A percentile compares a stretch with the other conserved stretches of the same genome.
Evolutionary conservation across 2,797 vertebrate species (phyloP).

Genomic region (Rhinella marina): DNA sequence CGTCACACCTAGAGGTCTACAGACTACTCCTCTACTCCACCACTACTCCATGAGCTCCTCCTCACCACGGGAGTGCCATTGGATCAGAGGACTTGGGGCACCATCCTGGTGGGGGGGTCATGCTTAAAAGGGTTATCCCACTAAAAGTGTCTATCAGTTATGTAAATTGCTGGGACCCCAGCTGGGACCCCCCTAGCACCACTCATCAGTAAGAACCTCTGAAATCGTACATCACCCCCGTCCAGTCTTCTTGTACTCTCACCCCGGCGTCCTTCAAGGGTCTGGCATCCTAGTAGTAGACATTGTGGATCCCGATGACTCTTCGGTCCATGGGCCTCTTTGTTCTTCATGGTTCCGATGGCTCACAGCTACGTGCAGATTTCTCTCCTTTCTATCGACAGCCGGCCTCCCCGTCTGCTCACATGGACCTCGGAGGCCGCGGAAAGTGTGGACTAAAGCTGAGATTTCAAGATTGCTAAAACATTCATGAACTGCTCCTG

Average conservation of each 20-base stretch:
- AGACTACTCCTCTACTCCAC: too few relatives aligned
- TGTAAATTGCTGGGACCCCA: too few relatives aligned
- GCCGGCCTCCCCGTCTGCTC: neutral
- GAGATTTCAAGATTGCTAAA: conserved; percentile 8
- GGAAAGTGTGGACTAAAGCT: neutral
- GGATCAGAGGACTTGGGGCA: neutral
- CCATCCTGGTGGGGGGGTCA: neutral
- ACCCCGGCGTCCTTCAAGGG: neutral
- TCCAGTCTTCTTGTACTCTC: neutral
- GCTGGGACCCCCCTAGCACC: too few relatives aligned
- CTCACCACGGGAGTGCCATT: too few relatives aligned
- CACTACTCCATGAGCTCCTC: too few relatives aligned
- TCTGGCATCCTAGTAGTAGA: neutral
- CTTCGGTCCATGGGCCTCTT: neutral
- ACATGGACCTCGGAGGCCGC: neutral
- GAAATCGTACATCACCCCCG: neutral
- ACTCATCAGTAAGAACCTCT: neutral
- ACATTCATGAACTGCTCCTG: conserved; percentile 6
- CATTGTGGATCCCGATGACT: neutral
- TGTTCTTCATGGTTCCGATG: neutral
- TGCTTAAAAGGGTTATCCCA: neutral
- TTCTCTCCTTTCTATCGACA: neutral
- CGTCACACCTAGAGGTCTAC: neutral
- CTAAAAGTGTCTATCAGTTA: too few relatives aligned
- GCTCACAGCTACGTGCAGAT: neutral